Base-by-base conservation (phyloP, 2,797 vertebrate species). In the Oreonectes daqikongensis region DNA sequence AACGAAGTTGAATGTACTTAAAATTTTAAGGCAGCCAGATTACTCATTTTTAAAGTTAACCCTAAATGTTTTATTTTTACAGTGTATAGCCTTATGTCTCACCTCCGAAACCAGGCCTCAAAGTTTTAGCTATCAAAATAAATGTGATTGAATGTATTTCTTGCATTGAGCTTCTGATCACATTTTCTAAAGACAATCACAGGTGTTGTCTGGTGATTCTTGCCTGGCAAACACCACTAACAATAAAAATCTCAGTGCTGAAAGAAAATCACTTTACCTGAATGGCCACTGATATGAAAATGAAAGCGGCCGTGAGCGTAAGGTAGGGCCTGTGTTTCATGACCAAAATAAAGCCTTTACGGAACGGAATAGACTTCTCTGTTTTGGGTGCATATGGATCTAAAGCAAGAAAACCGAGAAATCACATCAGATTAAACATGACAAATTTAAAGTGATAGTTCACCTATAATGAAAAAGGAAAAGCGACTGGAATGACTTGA, bases 251-350 rank as follows among this genome's bases (percentile, higher is more conserved):
- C 1, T 14, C 4, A 14, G 28, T 53, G 35, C 15, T 73, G 77
- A 77, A 75, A 78, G 75, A 72, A 79, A 71, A 79, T 42, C 17
- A 76, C 52, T 28, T 91, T 94, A 99, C 98, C 97, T 99, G 96
- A 82, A 99, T 93, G 18, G 96, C 98, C 30, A 97, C 95, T 0
- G 96, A 95, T 87, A 98, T 97, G 92, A 99, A 95, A 87, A 99
- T 94, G 90, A 99, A 99, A 1, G 95, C 92, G 5, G 92, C 88
- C 0, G 95, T 95, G 44, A 99, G 92, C n/a, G 89, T 97, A 85
- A 96, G 86, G 75, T 98, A 99, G 0, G 97, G 96, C 0, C 93
- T 90, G 0, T 97, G 94, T 80, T 89, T 92, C 93, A 96, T 92
- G 55, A 96, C 95, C 88, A 95, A 91, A 81, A 90, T 79, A 80